These are phyloP conservation scores for Lagopus muta DNA, from an alignment of 2,113 vertebrate species.

Conservation along the genomic window DNA sequence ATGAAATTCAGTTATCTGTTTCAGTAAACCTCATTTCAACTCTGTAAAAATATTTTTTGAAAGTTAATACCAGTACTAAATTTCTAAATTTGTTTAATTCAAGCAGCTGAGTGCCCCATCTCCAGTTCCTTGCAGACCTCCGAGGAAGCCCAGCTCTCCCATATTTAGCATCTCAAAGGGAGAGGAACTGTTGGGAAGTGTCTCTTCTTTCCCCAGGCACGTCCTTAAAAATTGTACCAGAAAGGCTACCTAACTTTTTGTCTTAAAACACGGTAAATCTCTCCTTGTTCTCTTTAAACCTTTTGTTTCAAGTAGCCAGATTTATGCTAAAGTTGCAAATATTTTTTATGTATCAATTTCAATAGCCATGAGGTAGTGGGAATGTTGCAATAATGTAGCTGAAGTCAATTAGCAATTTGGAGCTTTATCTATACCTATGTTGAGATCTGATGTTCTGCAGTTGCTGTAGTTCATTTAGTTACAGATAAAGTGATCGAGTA, in stretches of 20 bases:
- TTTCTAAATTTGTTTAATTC: not conserved
- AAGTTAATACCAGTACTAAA: not conserved
- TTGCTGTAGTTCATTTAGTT: not conserved
- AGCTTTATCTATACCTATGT: not conserved
- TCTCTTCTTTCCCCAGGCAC: not conserved
- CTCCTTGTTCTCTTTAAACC: not conserved
- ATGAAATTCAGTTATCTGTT: not conserved
- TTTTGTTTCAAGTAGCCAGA: not conserved
- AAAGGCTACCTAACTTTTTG: not conserved
- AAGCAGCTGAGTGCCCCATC: not conserved
- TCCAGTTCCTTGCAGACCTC: not conserved
- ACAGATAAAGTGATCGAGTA: not conserved
- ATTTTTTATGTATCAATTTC: not conserved
- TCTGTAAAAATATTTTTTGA: not conserved
- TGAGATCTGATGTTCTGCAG: not conserved
- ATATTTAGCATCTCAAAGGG: not conserved
- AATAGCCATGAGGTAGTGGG: not conserved
- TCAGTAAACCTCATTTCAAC: not conserved
- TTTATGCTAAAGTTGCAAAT: not conserved
- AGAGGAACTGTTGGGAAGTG: not conserved
- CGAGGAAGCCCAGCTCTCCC: not conserved
- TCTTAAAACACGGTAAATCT: not conserved
- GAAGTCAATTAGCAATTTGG: not conserved
- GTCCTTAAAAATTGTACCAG: not conserved
- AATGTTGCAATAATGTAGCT: not conserved